Conservation (phyloP, 2,113 vertebrate species). For the Gulo gulo region DNA sequence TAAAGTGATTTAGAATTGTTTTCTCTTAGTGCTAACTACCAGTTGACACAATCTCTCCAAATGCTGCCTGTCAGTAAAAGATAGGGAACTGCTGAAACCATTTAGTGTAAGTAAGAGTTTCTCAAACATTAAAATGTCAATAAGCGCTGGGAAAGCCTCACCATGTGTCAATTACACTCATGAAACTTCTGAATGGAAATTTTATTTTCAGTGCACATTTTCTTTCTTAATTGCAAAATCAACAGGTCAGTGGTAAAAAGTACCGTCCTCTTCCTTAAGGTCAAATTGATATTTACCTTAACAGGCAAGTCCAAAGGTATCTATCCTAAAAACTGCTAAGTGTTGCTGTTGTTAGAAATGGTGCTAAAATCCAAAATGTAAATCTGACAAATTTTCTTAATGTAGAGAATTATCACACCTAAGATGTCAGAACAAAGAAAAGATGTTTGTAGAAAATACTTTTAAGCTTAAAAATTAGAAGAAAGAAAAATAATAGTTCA, state of each 20-base stretch:
- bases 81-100: slow-evolving; percentile 26
- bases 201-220: slow-evolving; percentile 6
- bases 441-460: slow-evolving; percentile 8
- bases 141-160: background rate
- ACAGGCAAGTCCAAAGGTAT: background rate
- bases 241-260: slow-evolving; percentile 13
- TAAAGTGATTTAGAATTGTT: slow-evolving; percentile 45
- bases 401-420: background rate
- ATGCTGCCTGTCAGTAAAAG: slow-evolving; percentile 9
- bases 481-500: slow-evolving; percentile 40
- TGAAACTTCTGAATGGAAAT: slow-evolving; percentile 19
- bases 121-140: background rate
- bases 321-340: background rate
- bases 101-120: slow-evolving; percentile 19
- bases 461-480: slow-evolving; percentile 19
- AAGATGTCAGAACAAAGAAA: slow-evolving; percentile 35
- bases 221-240: slow-evolving; percentile 29
- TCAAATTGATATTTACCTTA: slow-evolving; percentile 34
- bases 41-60: slow-evolving; percentile 20
- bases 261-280: background rate
- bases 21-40: slow-evolving; percentile 29
- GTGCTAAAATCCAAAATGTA: slow-evolving; percentile 11
- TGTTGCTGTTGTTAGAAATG: background rate
- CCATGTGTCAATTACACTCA: background rate
- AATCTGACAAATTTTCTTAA: slow-evolving; percentile 11